Evolutionary conservation across 2,113 vertebrate species (phyloP), one percentile per base, ranked within the genome.

Genomic region (Rana temporaria): DNA sequence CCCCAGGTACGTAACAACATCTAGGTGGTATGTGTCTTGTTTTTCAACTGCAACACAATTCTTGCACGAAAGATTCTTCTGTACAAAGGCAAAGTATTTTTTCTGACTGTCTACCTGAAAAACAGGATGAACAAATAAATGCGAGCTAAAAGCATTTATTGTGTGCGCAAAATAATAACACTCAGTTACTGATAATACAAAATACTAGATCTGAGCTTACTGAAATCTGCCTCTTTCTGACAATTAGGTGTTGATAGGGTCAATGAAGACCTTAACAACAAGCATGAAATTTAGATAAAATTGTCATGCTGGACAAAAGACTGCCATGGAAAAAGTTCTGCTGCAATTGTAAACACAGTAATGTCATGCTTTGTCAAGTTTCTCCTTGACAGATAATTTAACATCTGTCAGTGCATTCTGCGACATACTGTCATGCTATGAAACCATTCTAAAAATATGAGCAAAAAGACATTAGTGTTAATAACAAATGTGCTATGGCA

Each of bases 381-480:
- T 53, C 22, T 71, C 68, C 15, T 53, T 71, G 48, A 55, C 69
- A 55, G 6, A 55, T 55, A 71, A 30, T 71, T 71, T 71, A 55
- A 71, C 69, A 71, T 71, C 48, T 71, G 69, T 71, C 69, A 71
- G 52, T 71, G 24, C 55, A 52, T 71, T 71, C 52, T 71, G 69
- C 55, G 55, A 22, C 1, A 30, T 26, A 55, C 55, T 71, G 22
- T 30, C 69, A 55, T 24, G 55, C 69, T 71, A 30, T 71, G 69
- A 18, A 55, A 56, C 42, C 1, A 1, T 30, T 71, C 22, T 56
- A 56, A 71, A 55, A 71, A 71, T 55, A 71, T 19, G 11, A 55
- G 68, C 66, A 20, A 55, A 52, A 70, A 53, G 16, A 71, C 22
- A 19, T 71, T 19, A n/a, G 5, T 15, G 16, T 11, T 11, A 11